A percentile compares a stretch with the other conserved stretches of the same genome.
These are phyloP conservation scores for Drosophila sucinea DNA, from an alignment of 1,140 invertebrate species.

Conservation along the genomic window DNA sequence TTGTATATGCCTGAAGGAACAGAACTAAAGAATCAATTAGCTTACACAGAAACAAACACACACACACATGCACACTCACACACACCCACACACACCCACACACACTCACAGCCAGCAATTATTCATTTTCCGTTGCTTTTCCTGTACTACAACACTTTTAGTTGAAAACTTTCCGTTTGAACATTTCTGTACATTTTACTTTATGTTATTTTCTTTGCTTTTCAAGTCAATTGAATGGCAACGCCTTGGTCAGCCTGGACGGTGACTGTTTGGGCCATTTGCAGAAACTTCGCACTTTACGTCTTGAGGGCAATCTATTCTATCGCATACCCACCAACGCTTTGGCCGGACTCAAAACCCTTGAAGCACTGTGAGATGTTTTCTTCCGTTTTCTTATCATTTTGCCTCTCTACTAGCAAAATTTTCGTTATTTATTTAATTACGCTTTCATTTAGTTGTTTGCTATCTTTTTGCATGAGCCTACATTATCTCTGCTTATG, in stretches of 20 bases:
- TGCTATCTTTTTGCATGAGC: constrained; percentile 8
- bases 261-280: constrained; percentile 85
- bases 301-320: constrained; percentile 88
- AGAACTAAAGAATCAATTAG: constrained; percentile 10
- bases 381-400: constrained; percentile 2
- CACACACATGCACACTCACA: constrained; percentile 31
- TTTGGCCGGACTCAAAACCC: constrained; percentile 85
- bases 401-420: neutral
- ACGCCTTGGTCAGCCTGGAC: constrained; percentile 86
- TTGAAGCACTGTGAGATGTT: constrained; percentile 88
- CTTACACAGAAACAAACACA: neutral
- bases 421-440: constrained; percentile 6
- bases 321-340: constrained; percentile 86
- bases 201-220: constrained; percentile 41
- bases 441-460: constrained; percentile 3
- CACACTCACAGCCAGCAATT: constrained; percentile 51
- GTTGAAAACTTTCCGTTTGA: constrained; percentile 40
- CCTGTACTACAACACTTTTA: constrained; percentile 24
- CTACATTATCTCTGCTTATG: neutral
- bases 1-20: constrained; percentile 8
- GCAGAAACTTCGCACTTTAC: constrained; percentile 86
- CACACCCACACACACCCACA: constrained; percentile 25
- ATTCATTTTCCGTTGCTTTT: constrained; percentile 63
- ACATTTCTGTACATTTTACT: constrained; percentile 47
- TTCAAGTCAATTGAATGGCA: constrained; percentile 88